phyloP scores from a whole-genome alignment of 2,797 vertebrate genomes.

The Oreonectes daqikongensis region DNA sequence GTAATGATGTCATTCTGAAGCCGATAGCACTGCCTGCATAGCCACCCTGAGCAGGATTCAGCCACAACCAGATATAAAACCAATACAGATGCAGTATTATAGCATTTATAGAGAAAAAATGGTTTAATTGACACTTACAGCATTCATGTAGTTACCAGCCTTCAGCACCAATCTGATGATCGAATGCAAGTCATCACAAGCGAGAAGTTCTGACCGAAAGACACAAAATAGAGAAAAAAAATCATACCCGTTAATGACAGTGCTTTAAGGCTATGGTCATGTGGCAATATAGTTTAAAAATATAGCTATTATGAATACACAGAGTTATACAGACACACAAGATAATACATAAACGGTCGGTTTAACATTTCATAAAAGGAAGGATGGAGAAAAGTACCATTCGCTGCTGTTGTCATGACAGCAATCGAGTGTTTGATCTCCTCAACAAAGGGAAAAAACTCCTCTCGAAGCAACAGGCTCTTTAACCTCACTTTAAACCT shows the following conservation, averaged over 20 bases:
- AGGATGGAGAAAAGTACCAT: constrained; percentile 66
- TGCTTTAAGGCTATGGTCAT: not conserved
- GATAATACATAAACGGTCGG: not conserved
- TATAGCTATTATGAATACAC: not conserved
- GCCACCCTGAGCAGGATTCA: constrained; percentile 73
- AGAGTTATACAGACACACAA: not conserved
- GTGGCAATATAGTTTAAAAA: not conserved
- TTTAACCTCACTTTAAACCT: constrained; percentile 80
- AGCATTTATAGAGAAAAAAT: not conserved
- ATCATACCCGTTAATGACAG: not conserved
- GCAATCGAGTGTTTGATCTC: constrained; percentile 74
- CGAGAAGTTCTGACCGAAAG: constrained; percentile 75
- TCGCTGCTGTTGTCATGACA: constrained; percentile 76
- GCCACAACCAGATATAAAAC: not conserved
- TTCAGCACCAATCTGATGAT: constrained; percentile 83
- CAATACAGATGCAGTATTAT: not conserved
- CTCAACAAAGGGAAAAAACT: constrained; percentile 81
- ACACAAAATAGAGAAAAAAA: not conserved
- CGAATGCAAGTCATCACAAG: constrained; percentile 82
- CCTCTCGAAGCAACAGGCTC: constrained; percentile 79
- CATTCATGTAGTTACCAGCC: constrained; percentile 86
- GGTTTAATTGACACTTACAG: constrained; percentile 68
- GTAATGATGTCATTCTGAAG: constrained; percentile 82
- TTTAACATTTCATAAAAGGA: too few species aligned
- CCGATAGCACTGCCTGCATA: constrained; percentile 80